These are phyloP conservation scores for Malurus splendens DNA, from an alignment of 2,797 vertebrate genomes.

Conservation along the genomic window DNA sequence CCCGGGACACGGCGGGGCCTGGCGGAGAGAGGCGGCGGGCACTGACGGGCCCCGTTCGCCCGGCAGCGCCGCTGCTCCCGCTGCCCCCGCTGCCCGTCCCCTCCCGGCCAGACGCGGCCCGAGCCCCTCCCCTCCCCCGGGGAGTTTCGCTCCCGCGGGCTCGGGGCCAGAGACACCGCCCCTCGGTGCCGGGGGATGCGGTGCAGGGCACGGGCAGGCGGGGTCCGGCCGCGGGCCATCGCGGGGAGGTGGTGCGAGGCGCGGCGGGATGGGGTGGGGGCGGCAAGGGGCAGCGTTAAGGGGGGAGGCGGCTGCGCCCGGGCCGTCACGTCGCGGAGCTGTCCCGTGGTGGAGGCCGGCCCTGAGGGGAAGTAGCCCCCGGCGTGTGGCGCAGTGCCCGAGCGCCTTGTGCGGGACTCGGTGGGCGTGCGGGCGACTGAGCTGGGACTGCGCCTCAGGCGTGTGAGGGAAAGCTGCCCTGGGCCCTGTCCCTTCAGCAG, in stretches of 20 bases:
- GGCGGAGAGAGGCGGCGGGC: not conserved
- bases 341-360: not conserved
- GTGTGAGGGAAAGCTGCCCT: not conserved
- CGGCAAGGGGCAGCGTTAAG: not conserved
- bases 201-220: not conserved
- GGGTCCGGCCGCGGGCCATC: not conserved
- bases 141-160: not conserved
- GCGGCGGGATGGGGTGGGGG: not conserved
- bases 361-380: fast-evolving
- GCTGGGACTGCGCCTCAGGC: not conserved
- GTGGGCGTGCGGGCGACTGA: too few relatives aligned
- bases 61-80: not conserved
- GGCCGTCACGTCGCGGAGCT: not conserved
- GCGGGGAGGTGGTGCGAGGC: not conserved
- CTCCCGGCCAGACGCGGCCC: not conserved
- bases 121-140: not conserved
- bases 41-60: not conserved
- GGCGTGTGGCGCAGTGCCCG: not conserved
- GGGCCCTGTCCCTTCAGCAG: not conserved
- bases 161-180: not conserved
- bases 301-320: not conserved
- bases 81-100: not conserved
- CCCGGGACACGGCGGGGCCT: not conserved
- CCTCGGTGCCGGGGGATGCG: not conserved
- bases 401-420: too few relatives aligned